A percentile compares a stretch with the other conserved stretches of the same genome.
phyloP scores from a whole-genome alignment of 2,113 vertebrate genomes.

The Thymallus thymallus region DNA sequence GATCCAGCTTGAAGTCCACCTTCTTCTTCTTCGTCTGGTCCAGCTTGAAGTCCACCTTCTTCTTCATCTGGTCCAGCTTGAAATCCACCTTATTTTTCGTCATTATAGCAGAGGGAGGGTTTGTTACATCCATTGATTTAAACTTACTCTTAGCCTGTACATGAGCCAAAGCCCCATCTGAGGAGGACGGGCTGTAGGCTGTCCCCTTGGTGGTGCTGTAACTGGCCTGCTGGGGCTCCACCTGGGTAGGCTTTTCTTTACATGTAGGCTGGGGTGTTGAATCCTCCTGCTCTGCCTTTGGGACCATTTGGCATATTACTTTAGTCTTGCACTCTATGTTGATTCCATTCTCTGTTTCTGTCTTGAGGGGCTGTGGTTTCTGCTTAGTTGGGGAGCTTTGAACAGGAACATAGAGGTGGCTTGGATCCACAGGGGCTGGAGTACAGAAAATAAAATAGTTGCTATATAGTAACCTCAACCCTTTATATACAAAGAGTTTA shows the following conservation, averaged over 20 bases:
- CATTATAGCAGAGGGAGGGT: slow-evolving; percentile 12
- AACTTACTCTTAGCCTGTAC: slow-evolving; percentile 1
- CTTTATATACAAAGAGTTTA: background rate
- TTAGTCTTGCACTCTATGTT: slow-evolving; percentile 21
- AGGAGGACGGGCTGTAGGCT: slow-evolving; percentile 42
- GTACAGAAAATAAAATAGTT: background rate
- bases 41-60: slow-evolving; percentile 6
- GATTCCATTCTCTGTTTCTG: background rate
- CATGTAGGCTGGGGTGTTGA: background rate
- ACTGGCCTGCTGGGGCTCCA: slow-evolving; percentile 48
- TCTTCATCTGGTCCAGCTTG: slow-evolving; percentile 47
- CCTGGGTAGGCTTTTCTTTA: slow-evolving; percentile 11
- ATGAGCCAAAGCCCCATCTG: slow-evolving; percentile 42
- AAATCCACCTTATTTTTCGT: background rate
- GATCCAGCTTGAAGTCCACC: slow-evolving; percentile 45
- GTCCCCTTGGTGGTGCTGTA: slow-evolving; percentile 51
- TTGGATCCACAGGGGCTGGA: background rate
- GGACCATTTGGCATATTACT: slow-evolving; percentile 49
- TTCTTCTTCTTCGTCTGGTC: slow-evolving; percentile 30
- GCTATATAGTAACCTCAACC: background rate
- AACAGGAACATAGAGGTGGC: background rate
- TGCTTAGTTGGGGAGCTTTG: slow-evolving; percentile 7
- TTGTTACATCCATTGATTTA: slow-evolving; percentile 24
- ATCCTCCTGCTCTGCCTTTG: slow-evolving; percentile 22
- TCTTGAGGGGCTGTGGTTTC: slow-evolving; percentile 38